A percentile compares a stretch with the other conserved stretches of the same genome.
phyloP scores from a whole-genome alignment of 2,888 invertebrate species.

The Cerceris rybyensis region DNA sequence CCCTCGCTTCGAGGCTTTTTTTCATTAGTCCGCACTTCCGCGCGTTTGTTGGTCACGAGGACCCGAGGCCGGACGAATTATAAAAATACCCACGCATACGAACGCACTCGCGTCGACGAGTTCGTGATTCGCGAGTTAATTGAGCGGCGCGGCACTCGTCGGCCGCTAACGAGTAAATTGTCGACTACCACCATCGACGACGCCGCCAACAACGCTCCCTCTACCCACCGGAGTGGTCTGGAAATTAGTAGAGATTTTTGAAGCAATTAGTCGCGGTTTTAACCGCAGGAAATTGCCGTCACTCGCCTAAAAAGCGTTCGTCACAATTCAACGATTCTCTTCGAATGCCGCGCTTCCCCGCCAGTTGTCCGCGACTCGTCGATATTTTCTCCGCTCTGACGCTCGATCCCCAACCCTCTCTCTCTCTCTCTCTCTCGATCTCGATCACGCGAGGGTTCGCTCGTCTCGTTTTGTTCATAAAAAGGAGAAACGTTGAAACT shows the following conservation, averaged over 20 bases:
- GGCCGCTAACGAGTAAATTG: slow-evolving; percentile 79
- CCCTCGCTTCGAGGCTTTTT: slow-evolving; percentile 20
- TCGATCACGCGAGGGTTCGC: slow-evolving; percentile 7
- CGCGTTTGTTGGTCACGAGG: slow-evolving; percentile 64
- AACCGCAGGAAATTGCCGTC: slow-evolving; percentile 74
- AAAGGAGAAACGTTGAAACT: neutral
- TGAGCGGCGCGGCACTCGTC: slow-evolving; percentile 75
- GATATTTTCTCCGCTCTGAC: too few species aligned
- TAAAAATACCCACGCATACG: slow-evolving; percentile 68
- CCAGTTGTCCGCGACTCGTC: too few species aligned
- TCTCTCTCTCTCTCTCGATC: neutral
- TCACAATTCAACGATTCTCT: neutral
- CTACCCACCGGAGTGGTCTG: slow-evolving; percentile 42
- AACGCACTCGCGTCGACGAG: slow-evolving; percentile 67
- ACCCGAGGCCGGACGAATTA: slow-evolving; percentile 64
- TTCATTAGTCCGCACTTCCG: slow-evolving; percentile 59
- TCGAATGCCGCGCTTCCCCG: neutral
- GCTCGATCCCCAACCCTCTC: too few species aligned
- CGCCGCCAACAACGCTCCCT: slow-evolving; percentile 40
- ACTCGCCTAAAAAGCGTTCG: slow-evolving; percentile 59
- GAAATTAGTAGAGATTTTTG: slow-evolving; percentile 74
- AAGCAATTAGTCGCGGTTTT: slow-evolving; percentile 71
- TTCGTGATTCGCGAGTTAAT: slow-evolving; percentile 76
- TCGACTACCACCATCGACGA: slow-evolving; percentile 65
- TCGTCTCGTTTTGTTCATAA: neutral